Conservation (phyloP, 2,113 vertebrate genomes). For the Hystrix brachyura region DNA sequence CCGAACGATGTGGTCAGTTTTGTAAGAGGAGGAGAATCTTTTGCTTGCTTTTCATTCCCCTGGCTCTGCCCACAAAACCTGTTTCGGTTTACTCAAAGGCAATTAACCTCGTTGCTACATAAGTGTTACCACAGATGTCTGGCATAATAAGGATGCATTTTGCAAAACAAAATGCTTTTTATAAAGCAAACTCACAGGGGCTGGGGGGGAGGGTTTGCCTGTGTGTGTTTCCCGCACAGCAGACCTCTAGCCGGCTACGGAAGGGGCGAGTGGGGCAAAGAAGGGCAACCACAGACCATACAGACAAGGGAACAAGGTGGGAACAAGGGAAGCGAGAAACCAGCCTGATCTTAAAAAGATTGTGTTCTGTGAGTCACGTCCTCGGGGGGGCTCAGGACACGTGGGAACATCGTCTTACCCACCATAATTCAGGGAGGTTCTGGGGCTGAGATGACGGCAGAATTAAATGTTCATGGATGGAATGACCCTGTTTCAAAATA, state of each 20-base stretch:
- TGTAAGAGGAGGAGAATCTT: neutral
- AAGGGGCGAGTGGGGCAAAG: too few species aligned
- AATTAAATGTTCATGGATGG: neutral
- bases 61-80: neutral
- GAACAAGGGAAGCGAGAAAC: neutral
- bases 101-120: neutral
- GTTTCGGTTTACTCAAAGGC: neutral
- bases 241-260: too few species aligned
- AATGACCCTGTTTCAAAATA: too few species aligned
- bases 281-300: rapidly evolving
- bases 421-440: neutral
- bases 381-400: neutral
- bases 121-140: neutral
- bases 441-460: too few species aligned
- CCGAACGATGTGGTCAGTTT: neutral
- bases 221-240: too few species aligned
- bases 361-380: neutral
- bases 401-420: rapidly evolving
- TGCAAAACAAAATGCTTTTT: neutral
- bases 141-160: neutral
- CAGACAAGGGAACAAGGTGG: neutral
- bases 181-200: neutral
- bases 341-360: rapidly evolving
- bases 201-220: neutral
- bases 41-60: rapidly evolving